Evolutionary conservation across 2,888 invertebrate genomes (phyloP).

Genomic region (Phania funesta): DNA sequence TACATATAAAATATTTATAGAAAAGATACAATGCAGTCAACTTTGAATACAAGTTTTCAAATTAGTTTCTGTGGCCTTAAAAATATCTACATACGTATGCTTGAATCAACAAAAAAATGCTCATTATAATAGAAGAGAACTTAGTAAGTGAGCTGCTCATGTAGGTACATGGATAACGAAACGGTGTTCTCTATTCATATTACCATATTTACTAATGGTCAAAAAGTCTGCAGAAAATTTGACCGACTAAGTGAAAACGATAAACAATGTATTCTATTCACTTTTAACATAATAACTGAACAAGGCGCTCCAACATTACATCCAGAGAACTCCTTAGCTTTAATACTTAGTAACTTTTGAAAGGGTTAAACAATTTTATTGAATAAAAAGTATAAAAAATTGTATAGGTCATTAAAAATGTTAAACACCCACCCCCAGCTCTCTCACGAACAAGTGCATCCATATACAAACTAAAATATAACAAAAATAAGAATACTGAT

Average conservation of each 20-base stretch:
- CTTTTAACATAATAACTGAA: neutral
- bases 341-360: neutral
- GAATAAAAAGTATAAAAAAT: constrained; percentile 15
- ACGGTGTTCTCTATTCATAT: constrained; percentile 39
- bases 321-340: neutral
- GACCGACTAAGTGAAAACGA: constrained; percentile 16
- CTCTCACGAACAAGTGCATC: constrained; percentile 10
- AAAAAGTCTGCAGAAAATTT: constrained; percentile 4
- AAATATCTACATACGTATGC: constrained; percentile 19
- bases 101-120: neutral
- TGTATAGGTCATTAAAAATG: constrained; percentile 16
- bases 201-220: constrained; percentile 48
- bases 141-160: constrained; percentile 52
- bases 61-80: constrained; percentile 59
- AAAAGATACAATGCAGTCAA: constrained; percentile 16
- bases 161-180: neutral
- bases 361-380: constrained; percentile 14
- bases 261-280: neutral
- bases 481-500: neutral
- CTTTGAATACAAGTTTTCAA: constrained; percentile 55
- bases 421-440: neutral
- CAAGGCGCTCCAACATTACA: neutral
- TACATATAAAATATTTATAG: no score
- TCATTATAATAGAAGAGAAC: constrained; percentile 10
- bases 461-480: neutral